Evolutionary conservation across 2,797 vertebrate genomes (phyloP).

Genomic region (Eupleurogrammus muticus): DNA sequence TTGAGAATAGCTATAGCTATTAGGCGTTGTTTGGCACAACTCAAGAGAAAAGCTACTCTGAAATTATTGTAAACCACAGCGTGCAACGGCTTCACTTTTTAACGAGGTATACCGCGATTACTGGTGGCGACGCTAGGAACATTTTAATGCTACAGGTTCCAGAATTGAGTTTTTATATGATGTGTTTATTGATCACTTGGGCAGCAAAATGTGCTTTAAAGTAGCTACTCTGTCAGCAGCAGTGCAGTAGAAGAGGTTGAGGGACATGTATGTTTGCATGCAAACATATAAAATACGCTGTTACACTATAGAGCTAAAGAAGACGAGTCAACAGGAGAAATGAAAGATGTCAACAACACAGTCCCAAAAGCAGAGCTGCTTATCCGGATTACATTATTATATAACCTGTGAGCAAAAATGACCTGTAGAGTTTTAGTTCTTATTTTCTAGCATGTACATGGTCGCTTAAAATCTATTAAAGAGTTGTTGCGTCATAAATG

Average conservation of each 20-base stretch:
- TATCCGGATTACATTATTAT: neutral
- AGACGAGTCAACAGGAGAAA: too few species aligned
- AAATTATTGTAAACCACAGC: constrained; percentile 24
- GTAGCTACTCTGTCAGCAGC: too few species aligned
- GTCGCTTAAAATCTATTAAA: neutral
- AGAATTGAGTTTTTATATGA: neutral
- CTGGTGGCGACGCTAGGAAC: neutral
- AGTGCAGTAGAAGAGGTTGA: too few species aligned
- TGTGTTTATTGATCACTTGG: too few species aligned
- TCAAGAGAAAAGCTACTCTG: constrained; percentile 16
- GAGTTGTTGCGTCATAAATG: neutral
- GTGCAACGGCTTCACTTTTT: constrained; percentile 20
- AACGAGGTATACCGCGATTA: constrained; percentile 16
- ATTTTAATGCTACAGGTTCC: neutral
- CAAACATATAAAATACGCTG: too few species aligned
- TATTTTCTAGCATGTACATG: neutral
- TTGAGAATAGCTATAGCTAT: constrained; percentile 52
- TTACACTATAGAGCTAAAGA: too few species aligned
- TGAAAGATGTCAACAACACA: too few species aligned
- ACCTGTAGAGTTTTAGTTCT: neutral
- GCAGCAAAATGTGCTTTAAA: too few species aligned
- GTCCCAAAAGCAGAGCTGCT: neutral
- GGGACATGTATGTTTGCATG: too few species aligned
- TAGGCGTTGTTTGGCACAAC: constrained; percentile 36
- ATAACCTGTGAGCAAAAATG: neutral